A percentile compares a stretch with the other conserved stretches of the same genome.
Evolutionary conservation across 2,113 vertebrate species (phyloP).

Genomic region (Zosterops lateralis): DNA sequence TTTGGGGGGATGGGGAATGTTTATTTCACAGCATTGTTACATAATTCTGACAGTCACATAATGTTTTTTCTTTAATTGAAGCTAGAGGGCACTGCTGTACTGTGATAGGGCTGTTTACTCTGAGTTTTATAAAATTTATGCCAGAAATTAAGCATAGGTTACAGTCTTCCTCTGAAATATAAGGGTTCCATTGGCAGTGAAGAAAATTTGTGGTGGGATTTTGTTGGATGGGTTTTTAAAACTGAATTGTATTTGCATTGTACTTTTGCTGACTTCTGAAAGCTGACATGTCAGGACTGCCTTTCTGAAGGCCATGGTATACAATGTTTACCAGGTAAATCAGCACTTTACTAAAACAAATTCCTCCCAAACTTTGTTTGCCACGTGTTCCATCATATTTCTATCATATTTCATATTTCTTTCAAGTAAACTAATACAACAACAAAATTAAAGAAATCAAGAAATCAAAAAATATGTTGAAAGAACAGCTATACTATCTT

Average conservation of each 20-base stretch:
- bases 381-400: not conserved
- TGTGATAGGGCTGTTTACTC: not conserved
- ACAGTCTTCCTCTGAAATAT: not conserved
- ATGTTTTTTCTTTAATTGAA: not conserved
- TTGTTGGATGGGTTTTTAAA: not conserved
- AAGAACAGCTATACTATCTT: not conserved
- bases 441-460: not conserved
- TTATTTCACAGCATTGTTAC: not conserved
- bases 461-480: not conserved
- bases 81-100: not conserved
- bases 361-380: not conserved
- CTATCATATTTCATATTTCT: not conserved
- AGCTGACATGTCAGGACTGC: not conserved
- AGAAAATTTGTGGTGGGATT: not conserved
- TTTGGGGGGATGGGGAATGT: rapidly evolving
- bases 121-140: not conserved
- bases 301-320: not conserved
- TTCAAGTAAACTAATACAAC: not conserved
- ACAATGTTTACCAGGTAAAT: not conserved
- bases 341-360: not conserved
- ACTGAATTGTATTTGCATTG: not conserved
- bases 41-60: not conserved
- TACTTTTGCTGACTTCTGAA: not conserved
- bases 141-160: not conserved
- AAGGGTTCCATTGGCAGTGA: not conserved